Evolutionary conservation across 2,888 invertebrate genomes (phyloP), one percentile per base, ranked within the genome.

Genomic region (Microplitis deprimator): DNA sequence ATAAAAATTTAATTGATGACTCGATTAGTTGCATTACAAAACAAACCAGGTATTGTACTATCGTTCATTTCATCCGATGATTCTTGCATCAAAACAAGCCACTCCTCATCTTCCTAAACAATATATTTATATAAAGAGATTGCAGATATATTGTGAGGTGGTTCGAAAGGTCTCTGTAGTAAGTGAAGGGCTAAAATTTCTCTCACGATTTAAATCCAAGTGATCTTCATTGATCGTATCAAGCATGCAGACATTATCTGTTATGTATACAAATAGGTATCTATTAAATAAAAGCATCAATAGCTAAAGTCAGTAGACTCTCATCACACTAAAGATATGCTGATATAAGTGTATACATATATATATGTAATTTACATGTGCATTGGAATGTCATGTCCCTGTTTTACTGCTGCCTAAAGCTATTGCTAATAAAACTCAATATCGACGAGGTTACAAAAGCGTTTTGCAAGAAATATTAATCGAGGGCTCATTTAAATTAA

Each of bases 361-460:
- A 68, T 50, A 73, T 39, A 7, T 8, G 71, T 64, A 29, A 29
- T 4, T 29, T 50, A 50, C 50, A 13, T 13, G 8, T 39, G 65
- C 60, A 71, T 59, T 76, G 76, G 72, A 77, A 77, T 75, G 77
- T 29, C 38, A 40, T 69, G 65, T 29, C 39, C 73, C 10, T 40
- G 20, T 39, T 71, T 76, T 40, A 10, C 50, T 73, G 17, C 4
- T 71, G 74, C 73, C 75, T 76, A 73, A 78, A 78, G 16, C 62
- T 16, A 20, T 73, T 65, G 76, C 59, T 74, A 76, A 77, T 75
- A 68, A 6, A 62, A 67, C 17, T 41, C 5, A 17, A 39, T 61
- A 50, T 50, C 50, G 10, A 50, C 29, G 75, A 62, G 75, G 41
- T 68, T 68, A 67, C 10, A 20, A 1, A 50, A 59, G 50, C 75